Base-by-base conservation (phyloP, 2,113 vertebrate species). In the Formicarius rufipectus region DNA sequence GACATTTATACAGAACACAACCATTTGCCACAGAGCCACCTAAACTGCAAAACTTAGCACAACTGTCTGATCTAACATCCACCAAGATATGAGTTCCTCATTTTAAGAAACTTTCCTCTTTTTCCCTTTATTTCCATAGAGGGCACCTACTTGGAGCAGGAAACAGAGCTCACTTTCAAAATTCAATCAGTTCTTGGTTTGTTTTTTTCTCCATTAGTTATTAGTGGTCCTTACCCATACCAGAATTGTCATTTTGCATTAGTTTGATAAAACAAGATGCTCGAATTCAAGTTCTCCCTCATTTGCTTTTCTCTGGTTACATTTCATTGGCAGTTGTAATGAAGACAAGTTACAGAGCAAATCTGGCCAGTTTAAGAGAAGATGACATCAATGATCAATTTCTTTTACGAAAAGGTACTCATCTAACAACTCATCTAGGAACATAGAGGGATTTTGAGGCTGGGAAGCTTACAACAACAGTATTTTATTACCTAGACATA, bases 401-500 rank as follows among this genome's bases (percentile, higher is more conserved):
- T 47, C 17, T 87, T 83, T 47, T 39, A 40, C 6, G 5, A 79
- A 72, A 45, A 72, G 12, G 14, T 25, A 80, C 7, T 81, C 1
- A 49, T 50, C 15, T 62, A 60, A 80, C 16, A 72, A 14, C 35
- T 66, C 40, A 60, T 16, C 7, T 52, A 35, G 24, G 13, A 81
- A 75, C 24, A 20, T 40, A 15, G 27, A 85, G 5, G 27, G 2
- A 75, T 60, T 92, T 44, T 83, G 60, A 87, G 30, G 12, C 77
- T 15, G 12, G 4, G 8, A 76, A 83, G 21, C 25, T 76, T 53
- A 90, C 25, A 73, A 84, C 30, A 93, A 86, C 30, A 44, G 21
- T 2, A 30, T 87, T 87, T 89, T 78, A 77, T 96, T 97, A 99
- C 99, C 99, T 99, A 95, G 99, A 99, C 99, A 99, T 99, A 89